Conservation (phyloP, 2,797 vertebrate genomes). For the Coreius guichenoti region DNA sequence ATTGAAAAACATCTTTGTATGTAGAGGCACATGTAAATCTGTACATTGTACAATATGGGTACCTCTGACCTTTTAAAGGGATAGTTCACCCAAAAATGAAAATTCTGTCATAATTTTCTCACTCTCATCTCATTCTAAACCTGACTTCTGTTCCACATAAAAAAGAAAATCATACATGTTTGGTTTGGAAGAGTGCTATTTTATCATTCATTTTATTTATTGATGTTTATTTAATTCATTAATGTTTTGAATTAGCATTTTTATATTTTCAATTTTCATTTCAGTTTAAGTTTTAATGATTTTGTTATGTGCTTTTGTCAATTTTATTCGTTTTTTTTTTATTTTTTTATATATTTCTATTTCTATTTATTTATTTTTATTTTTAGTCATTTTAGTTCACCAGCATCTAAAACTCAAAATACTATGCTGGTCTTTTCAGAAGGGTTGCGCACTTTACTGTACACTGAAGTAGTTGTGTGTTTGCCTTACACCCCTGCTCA, state of each 20-base stretch:
- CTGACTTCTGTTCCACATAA: not conserved
- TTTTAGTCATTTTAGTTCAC: not conserved
- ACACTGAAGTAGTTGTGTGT: conserved; percentile 17
- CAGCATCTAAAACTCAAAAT: not conserved
- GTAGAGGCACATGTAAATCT: not conserved
- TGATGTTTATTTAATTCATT: not conserved
- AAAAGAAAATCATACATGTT: not conserved
- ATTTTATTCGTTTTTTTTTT: not conserved
- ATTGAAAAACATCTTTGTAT: not conserved
- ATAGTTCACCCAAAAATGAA: not conserved
- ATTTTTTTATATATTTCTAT: not conserved
- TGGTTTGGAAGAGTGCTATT: not conserved
- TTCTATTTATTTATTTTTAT: not conserved
- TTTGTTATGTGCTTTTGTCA: not conserved
- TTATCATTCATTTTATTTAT: not conserved
- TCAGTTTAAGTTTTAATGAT: not conserved
- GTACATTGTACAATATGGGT: not conserved
- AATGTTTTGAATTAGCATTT: not conserved
- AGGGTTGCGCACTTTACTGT: not conserved
- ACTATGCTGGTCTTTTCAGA: not conserved
- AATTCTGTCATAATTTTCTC: not conserved
- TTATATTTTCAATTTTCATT: not conserved
- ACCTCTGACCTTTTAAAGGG: not conserved
- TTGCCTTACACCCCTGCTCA: conserved; percentile 61
- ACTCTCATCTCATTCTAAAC: not conserved